These are phyloP conservation scores for Dallia pectoralis DNA, from an alignment of 2,797 vertebrate genomes.

Conservation along the genomic window DNA sequence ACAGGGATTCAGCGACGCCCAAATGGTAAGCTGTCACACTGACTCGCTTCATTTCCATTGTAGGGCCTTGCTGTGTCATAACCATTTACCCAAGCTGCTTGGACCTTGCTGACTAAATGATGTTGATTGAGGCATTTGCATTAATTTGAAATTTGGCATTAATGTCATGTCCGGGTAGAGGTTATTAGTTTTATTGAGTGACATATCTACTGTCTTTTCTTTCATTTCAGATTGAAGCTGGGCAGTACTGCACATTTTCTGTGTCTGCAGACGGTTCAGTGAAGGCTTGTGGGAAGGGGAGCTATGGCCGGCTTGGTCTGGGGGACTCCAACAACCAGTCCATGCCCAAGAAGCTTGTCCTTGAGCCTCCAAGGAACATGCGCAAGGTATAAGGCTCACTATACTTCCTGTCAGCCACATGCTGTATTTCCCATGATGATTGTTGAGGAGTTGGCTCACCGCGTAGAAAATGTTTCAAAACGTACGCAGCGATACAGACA, in stretches of 20 bases:
- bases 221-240: constrained; percentile 59
- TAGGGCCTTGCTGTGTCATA: neutral
- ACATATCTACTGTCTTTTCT: neutral
- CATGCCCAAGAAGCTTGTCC: constrained; percentile 62
- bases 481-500: neutral
- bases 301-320: constrained; percentile 64
- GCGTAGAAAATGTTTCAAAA: neutral
- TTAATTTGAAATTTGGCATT: neutral
- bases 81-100: neutral
- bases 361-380: constrained; percentile 60
- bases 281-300: constrained; percentile 67
- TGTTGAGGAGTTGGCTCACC: neutral
- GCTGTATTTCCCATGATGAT: neutral
- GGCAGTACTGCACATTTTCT: constrained; percentile 67
- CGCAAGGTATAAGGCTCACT: constrained; percentile 31
- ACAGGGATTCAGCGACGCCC: constrained; percentile 81
- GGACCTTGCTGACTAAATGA: neutral
- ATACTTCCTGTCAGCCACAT: neutral
- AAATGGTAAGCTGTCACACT: constrained; percentile 67
- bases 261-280: constrained; percentile 62
- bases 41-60: neutral
- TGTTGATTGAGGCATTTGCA: neutral
- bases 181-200: constrained; percentile 18
- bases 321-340: constrained; percentile 70
- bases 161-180: constrained; percentile 5